Evolutionary conservation across 1,140 invertebrate species (phyloP).

Genomic region (Drosophila orena): DNA sequence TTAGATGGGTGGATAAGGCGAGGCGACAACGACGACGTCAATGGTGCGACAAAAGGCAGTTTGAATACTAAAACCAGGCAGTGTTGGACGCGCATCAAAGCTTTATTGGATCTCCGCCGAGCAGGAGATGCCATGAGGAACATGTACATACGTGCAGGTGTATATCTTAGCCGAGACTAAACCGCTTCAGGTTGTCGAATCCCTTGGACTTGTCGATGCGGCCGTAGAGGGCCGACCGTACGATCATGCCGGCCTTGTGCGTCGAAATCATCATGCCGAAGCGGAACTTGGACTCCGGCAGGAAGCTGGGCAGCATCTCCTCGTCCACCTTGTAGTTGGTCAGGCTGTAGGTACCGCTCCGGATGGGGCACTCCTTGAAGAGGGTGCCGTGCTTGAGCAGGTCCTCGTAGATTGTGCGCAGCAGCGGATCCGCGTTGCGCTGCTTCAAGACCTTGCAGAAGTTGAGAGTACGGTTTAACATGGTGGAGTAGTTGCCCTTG

Average conservation of each 20-base stretch:
- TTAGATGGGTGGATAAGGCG: slow-evolving; percentile 31
- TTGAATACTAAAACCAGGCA: slow-evolving; percentile 74
- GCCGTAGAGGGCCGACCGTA: slow-evolving; percentile 52
- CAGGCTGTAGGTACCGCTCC: slow-evolving; percentile 55
- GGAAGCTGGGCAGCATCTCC: slow-evolving; percentile 71
- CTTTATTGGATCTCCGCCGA: slow-evolving; percentile 22
- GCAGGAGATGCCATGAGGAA: neutral
- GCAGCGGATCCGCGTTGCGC: slow-evolving; percentile 54
- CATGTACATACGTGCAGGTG: neutral
- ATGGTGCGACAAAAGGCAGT: slow-evolving; percentile 71
- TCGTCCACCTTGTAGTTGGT: slow-evolving; percentile 68
- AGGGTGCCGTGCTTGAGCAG: slow-evolving; percentile 56
- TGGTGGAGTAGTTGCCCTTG: slow-evolving; percentile 55
- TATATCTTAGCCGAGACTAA: slow-evolving; percentile 64
- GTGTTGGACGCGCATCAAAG: slow-evolving; percentile 11
- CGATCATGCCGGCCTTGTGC: slow-evolving; percentile 38
- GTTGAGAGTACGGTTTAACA: slow-evolving; percentile 52
- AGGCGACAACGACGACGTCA: slow-evolving; percentile 76
- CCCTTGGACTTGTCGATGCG: slow-evolving; percentile 80
- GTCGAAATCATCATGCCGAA: slow-evolving; percentile 27
- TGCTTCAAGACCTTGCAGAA: slow-evolving; percentile 74
- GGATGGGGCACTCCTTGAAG: slow-evolving; percentile 70
- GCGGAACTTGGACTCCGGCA: slow-evolving; percentile 70
- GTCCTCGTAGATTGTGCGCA: slow-evolving; percentile 66
- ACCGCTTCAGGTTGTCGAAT: slow-evolving; percentile 80